phyloP scores from a whole-genome alignment of 2,888 invertebrate genomes.

The Therioaphis trifolii region DNA sequence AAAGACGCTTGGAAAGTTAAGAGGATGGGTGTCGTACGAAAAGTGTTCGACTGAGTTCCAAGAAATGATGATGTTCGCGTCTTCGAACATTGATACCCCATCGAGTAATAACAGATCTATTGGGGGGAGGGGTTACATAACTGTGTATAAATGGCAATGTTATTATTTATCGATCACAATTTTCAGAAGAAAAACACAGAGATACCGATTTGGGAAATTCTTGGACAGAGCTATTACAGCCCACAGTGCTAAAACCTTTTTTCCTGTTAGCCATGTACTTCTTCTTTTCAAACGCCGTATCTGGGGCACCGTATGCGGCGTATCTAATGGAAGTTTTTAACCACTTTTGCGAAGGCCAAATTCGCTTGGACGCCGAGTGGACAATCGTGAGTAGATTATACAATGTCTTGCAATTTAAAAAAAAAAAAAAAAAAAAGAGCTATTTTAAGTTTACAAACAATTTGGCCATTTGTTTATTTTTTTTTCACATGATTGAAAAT shows the following conservation, averaged over 20 bases:
- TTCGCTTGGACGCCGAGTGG: slow-evolving; percentile 14
- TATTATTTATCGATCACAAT: neutral
- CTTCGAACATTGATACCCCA: neutral
- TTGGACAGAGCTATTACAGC: slow-evolving; percentile 40
- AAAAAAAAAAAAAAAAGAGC: too few relatives aligned
- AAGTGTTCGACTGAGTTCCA: slow-evolving; percentile 72
- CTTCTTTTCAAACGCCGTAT: slow-evolving; percentile 30
- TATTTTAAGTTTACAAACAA: too few relatives aligned
- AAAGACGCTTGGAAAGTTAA: slow-evolving; percentile 71
- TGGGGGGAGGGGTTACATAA: too few relatives aligned
- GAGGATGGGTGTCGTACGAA: slow-evolving; percentile 72
- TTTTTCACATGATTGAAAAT: too few relatives aligned
- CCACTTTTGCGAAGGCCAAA: neutral
- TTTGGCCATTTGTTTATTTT: too few relatives aligned
- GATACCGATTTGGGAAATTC: neutral
- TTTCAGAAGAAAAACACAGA: neutral
- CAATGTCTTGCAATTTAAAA: too few relatives aligned
- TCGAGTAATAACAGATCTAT: neutral
- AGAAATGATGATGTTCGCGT: slow-evolving; percentile 70
- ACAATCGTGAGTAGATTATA: slow-evolving; percentile 12
- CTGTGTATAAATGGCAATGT: too few relatives aligned
- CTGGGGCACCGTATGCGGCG: slow-evolving; percentile 16
- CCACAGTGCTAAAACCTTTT: slow-evolving; percentile 48
- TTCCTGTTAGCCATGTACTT: slow-evolving; percentile 28
- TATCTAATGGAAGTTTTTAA: slow-evolving; percentile 20